Evolutionary conservation across 2,113 vertebrate genomes (phyloP), one percentile per base, ranked within the genome.

Genomic region (Lepus timidus): DNA sequence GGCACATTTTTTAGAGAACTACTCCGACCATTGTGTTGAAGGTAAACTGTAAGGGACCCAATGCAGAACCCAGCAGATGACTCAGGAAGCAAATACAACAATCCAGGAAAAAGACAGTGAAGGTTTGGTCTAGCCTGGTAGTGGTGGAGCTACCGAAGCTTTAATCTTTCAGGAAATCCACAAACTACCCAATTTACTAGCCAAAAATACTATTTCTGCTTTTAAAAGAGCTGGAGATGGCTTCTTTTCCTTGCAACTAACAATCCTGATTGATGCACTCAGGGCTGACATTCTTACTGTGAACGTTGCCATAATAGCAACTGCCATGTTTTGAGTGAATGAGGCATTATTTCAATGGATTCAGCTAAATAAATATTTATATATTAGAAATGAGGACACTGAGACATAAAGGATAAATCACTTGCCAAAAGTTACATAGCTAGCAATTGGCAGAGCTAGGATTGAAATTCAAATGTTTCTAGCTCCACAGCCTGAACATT

Each of bases 391-490:
- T 55, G 49, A 55, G n/a, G 49, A 88, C 76, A 85, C 7, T 51
- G 20, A 76, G 49, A 80, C 33, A 80, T 78, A 91, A 93, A 81
- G 23, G n/a, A 81, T 68, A 70, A 55, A 65, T 67, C 58, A 61
- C 55, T 84, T 96, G 55, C 49, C 13, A 33, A 61, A 65, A 11
- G 29, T 83, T 31, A 44, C 51, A 81, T 73, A 76, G 75, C 82
- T 86, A n/a, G n/a, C 74, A 80, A 73, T 17, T 79, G 74, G 81
- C 62, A 96, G 44, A 93, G n/a, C 36, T 7, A 67, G 19, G 33
- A 78, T 12, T 68, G 78, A 93, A 95, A 84, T 29, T 19, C 22
- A 91, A 68, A 79, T 84, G 84, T 68, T 22, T 75, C 65, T 85
- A 71, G 49, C 10, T 74, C 73, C 25, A 44, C 90, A 88, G 14